phyloP scores from a whole-genome alignment of 2,113 vertebrate species.

The Corythoichthys haematopterus region DNA sequence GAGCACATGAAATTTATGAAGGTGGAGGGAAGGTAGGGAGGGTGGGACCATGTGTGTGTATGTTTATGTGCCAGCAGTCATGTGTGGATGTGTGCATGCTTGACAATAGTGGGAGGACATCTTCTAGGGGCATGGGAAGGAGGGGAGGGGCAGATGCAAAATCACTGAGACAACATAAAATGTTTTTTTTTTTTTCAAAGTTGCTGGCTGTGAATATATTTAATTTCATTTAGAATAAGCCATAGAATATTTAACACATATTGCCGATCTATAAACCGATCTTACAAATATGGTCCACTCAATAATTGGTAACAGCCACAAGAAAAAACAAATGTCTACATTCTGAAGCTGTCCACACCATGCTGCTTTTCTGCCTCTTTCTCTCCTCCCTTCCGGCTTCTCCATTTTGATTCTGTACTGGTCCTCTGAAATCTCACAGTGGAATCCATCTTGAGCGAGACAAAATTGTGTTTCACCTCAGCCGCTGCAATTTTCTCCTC shows the following conservation, averaged over 20 bases:
- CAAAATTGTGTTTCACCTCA: conserved; percentile 68
- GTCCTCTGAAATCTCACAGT: conserved; percentile 66
- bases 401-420: conserved; percentile 72
- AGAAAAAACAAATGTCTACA: conserved; percentile 27
- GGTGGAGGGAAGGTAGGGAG: conserved; percentile 26
- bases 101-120: conserved; percentile 49
- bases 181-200: neutral
- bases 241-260: neutral
- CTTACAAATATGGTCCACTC: neutral
- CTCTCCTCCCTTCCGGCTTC: conserved; percentile 58
- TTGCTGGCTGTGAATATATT: neutral
- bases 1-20: conserved; percentile 57
- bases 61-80: conserved; percentile 37
- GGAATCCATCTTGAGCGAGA: conserved; percentile 72
- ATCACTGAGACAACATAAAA: conserved; percentile 12
- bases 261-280: neutral
- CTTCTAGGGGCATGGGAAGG: conserved; percentile 28
- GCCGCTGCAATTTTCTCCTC: conserved; percentile 64
- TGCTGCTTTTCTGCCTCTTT: conserved; percentile 32
- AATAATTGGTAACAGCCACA: conserved; percentile 10
- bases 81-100: conserved; percentile 26
- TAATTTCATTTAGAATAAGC: neutral
- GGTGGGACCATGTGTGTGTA: conserved; percentile 19
- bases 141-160: conserved; percentile 32
- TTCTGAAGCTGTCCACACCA: conserved; percentile 43